Base-by-base conservation (phyloP, 2,113 vertebrate species). In the Oncorhynchus clarkii region DNA sequence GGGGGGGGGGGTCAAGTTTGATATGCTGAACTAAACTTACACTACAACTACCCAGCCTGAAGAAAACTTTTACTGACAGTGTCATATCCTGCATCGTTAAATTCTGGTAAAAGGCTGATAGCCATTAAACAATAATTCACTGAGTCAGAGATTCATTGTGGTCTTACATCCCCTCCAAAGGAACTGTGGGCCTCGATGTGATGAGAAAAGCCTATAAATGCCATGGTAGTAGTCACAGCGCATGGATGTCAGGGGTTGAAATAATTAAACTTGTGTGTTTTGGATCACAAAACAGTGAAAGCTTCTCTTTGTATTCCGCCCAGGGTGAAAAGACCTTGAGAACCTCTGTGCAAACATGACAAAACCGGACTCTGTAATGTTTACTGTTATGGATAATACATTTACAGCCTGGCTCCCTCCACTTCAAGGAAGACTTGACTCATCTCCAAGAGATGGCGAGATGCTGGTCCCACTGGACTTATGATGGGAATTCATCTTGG, bases 401-500 rank as follows among this genome's bases (percentile, higher is more conserved):
- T 85, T 83, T 79, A 72, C 78, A 75, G 80, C 80, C 83, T 71
- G 29, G 72, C 78, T 78, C 48, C 80, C 85, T 83, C 66, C 51
- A 51, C 78, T 89, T 83, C 88, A 88, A 87, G 85, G 86, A 84
- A 85, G 77, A 86, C 85, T 87, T 85, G 85, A 90, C 77, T 81
- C 75, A 39, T 75, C 79, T 89, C 81, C 83, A 79, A 79, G 80
- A 85, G 87, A 88, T 84, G 84, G 80, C 80, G 80, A 85, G 88
- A 92, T 86, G 71, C 57, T 74, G 73, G 81, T 82, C 88, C 81
- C 71, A 0, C 18, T 3, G 71, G 86, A 83, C 62, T 74, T 86
- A 86, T 88, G 87, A 89, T 87, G 83, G 67, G 84, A 89, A 88
- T 88, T 88, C 85, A 91, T 89, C 71, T 89, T 88, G 88, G 88